Percentiles rank a stretch among this genome's conserved stretches.
Evolutionary conservation across 2,888 invertebrate species (phyloP).

Genomic region (Tachystola acroxantha): DNA sequence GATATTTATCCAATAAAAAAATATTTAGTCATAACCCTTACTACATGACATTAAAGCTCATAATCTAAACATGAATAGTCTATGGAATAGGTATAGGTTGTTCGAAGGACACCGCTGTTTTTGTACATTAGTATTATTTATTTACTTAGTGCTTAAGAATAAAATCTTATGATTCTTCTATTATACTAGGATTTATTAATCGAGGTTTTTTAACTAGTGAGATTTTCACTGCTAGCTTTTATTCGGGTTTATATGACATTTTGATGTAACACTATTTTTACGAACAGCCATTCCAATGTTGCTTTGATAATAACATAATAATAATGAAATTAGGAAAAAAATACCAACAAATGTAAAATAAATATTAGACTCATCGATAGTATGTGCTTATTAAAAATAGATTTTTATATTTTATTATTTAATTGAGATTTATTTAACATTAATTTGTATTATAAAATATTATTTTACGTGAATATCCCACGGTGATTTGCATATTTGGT

Average conservation of each 20-base stretch:
- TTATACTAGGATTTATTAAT: slow-evolving; percentile 15
- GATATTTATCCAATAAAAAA: no score
- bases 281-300: slow-evolving; percentile 16
- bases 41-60: no score
- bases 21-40: no score
- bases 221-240: slow-evolving; percentile 52
- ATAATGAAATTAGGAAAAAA: no score
- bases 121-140: slow-evolving; percentile 75
- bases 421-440: slow-evolving; percentile 14
- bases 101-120: slow-evolving; percentile 26
- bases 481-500: no score
- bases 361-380: neutral
- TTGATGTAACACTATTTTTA: slow-evolving; percentile 10
- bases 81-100: no score
- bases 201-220: slow-evolving; percentile 40
- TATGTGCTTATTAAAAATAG: slow-evolving; percentile 9
- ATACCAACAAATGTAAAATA: no score
- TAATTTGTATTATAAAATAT: neutral
- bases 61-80: no score
- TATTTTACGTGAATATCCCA: neutral
- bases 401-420: slow-evolving; percentile 15
- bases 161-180: slow-evolving; percentile 53
- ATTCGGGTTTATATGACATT: slow-evolving; percentile 26
- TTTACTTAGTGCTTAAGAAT: slow-evolving; percentile 68
- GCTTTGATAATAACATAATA: slow-evolving; percentile 7